Evolutionary conservation across 2,888 invertebrate genomes (phyloP), one percentile per base, ranked within the genome.

Genomic region (Pyralis farinalis): DNA sequence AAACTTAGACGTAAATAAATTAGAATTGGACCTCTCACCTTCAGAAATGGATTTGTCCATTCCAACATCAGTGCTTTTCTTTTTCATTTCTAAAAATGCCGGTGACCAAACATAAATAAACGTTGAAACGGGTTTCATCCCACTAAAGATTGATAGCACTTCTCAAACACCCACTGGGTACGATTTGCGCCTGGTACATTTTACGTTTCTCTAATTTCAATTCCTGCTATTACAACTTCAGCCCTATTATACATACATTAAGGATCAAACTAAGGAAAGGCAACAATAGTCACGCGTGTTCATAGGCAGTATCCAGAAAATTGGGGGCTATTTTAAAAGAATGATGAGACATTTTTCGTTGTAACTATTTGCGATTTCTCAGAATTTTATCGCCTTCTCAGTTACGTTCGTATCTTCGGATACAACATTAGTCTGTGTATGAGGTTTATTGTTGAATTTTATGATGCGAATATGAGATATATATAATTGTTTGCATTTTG

Each of bases 21-120:
- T 35, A 35, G 22, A 7, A 7, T 8, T 25, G 10, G 1, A 6
- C 7, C 12, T 34, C 6, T 25, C 34, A 12, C 31, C 10, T 7
- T 11, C 10, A 16, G 31, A 31, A 31, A 12, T 11, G 2, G 31
- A 10, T 2, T 4, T 11, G 30, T 30, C 5, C 11, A 3, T 3
- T 16, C 9, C 28, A 5, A 30, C 8, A 29, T 31, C 10, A 20
- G 10, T 20, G 3, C 68, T 64, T 73, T 73, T 78, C 74, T 75
- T 69, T 77, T 80, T 75, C 73, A 77, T 77, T 79, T 70, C 67
- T 50, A 69, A 71, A 73, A 71, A 70, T 7, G 6, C 67, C 70
- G 69, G 71, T 72, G 73, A 71, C 75, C 78, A 73, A 68, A 78
- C 80, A 82, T 83, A 84, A 84, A 85, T 85, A 82, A 71, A 71